phyloP scores from a whole-genome alignment of 2,113 vertebrate species.

The Willisornis vidua region DNA sequence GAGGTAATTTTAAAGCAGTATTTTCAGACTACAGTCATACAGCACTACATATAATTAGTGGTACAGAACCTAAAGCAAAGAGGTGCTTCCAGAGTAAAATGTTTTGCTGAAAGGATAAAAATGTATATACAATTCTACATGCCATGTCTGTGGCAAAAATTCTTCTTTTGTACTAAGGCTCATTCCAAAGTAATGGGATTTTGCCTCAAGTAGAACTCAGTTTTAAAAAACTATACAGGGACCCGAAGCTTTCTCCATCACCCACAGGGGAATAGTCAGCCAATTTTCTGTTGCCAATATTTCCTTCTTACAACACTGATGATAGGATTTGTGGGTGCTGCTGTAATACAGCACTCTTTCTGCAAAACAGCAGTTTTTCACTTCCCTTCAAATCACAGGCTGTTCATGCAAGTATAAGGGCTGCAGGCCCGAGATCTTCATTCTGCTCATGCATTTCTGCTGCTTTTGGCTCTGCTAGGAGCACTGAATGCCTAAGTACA shows the following conservation, averaged over 20 bases:
- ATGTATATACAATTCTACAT: neutral
- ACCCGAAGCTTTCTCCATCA: neutral
- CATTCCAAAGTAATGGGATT: neutral
- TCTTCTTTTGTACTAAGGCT: neutral
- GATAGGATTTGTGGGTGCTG: neutral
- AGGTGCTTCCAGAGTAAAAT: neutral
- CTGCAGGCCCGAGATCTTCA: neutral
- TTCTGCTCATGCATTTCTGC: neutral
- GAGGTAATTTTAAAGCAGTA: slow-evolving; percentile 27
- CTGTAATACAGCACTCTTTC: neutral
- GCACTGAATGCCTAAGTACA: neutral
- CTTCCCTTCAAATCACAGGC: neutral
- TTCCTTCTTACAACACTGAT: neutral
- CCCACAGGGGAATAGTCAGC: neutral
- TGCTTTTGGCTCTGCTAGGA: neutral
- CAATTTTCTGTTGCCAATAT: neutral
- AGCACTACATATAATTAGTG: neutral
- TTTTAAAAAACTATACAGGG: neutral
- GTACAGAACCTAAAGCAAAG: neutral
- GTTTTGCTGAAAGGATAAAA: neutral
- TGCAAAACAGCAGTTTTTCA: neutral
- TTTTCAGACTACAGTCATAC: neutral
- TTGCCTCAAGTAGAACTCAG: neutral
- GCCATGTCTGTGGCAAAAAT: neutral
- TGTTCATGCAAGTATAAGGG: neutral